Conservation (phyloP, 35 echinoderm and acorn worm genomes). For the Heliocidaris erythrogramma region DNA sequence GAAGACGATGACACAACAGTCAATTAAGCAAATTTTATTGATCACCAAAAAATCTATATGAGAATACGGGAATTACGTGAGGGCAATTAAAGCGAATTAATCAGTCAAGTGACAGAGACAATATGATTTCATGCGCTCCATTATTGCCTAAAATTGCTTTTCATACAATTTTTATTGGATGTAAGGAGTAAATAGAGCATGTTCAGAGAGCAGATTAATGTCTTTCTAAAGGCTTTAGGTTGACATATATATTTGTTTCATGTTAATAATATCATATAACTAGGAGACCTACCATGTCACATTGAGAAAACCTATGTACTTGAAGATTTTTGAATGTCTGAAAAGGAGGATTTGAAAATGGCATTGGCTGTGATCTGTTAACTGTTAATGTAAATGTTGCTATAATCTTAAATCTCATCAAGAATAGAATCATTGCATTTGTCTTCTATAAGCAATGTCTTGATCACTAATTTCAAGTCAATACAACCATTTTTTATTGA, state of each 20-base stretch:
- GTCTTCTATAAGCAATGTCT: not conserved
- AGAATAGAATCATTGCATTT: no score
- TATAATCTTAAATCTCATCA: no score
- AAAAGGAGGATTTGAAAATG: no score
- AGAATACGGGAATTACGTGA: not conserved
- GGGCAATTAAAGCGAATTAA: slow-evolving; percentile 6
- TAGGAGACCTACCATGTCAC: no score
- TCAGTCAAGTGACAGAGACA: not conserved
- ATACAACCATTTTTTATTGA: not conserved
- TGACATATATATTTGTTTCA: no score
- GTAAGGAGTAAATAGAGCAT: not conserved
- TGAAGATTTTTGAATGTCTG: no score
- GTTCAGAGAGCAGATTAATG: not conserved
- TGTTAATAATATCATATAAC: no score
- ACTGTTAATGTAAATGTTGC: no score
- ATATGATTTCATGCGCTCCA: not conserved
- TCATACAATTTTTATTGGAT: no score
- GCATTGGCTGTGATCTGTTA: no score
- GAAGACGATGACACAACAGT: not conserved
- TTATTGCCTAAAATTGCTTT: not conserved
- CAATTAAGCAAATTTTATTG: slow-evolving; percentile 6
- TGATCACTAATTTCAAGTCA: not conserved
- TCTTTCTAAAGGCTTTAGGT: no score
- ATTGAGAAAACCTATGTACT: no score
- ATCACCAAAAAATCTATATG: slow-evolving; percentile 35